Evolutionary conservation across 2,113 vertebrate genomes (phyloP).

Genomic region (Archocentrus centrarchus): DNA sequence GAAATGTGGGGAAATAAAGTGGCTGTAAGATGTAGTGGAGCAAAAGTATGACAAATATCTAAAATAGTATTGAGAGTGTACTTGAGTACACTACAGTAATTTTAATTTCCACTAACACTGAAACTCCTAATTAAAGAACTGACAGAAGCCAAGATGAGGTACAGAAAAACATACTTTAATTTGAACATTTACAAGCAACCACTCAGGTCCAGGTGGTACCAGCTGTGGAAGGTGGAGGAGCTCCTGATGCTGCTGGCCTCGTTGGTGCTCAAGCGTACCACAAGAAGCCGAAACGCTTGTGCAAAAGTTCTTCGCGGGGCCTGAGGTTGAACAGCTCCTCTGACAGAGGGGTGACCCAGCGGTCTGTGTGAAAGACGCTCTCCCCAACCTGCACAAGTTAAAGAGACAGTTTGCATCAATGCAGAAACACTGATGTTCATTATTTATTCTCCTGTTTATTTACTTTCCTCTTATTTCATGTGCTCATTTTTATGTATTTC

Average conservation of each 20-base stretch:
- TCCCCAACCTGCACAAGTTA: constrained; percentile 86
- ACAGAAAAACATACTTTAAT: constrained; percentile 80
- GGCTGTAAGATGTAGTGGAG: not conserved
- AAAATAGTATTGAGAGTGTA: not conserved
- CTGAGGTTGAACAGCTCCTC: constrained; percentile 87
- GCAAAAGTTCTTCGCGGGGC: constrained; percentile 66
- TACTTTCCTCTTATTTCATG: too few species aligned
- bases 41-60: not conserved
- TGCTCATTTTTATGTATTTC: not conserved
- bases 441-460: not conserved
- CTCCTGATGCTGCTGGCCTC: not conserved
- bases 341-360: constrained; percentile 85
- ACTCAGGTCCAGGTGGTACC: not conserved
- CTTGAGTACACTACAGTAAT: not conserved
- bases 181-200: constrained; percentile 78
- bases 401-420: not conserved
- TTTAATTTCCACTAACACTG: not conserved
- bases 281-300: constrained; percentile 80
- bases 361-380: constrained; percentile 86
- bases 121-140: not conserved
- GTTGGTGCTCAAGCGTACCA: constrained; percentile 76
- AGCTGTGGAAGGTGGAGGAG: not conserved
- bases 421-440: not conserved
- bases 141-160: constrained; percentile 12
- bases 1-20: not conserved